These are phyloP conservation scores for Ibidorhyncha struthersii DNA, from an alignment of 2,113 vertebrate species.

Conservation along the genomic window DNA sequence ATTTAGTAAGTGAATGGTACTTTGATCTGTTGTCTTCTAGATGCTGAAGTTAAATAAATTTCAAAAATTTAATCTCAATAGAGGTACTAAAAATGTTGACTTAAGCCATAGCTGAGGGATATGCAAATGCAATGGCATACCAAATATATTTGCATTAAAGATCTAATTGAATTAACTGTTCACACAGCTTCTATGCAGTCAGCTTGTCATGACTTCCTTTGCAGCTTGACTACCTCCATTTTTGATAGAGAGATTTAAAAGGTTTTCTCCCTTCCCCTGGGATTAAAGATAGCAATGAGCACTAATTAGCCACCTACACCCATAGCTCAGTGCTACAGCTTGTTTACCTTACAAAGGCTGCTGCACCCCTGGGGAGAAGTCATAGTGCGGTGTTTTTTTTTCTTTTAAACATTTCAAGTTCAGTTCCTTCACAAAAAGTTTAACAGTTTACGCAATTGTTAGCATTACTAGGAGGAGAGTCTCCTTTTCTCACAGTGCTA, in stretches of 20 bases:
- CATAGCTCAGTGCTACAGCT: background rate
- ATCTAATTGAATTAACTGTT: constrained; percentile 12
- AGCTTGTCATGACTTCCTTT: background rate
- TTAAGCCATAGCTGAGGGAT: background rate
- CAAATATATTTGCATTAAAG: background rate
- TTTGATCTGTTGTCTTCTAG: background rate
- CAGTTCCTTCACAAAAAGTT: background rate
- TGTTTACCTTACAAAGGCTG: constrained; percentile 31
- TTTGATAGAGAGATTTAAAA: constrained; percentile 11
- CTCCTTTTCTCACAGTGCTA: background rate
- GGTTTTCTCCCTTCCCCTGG: background rate
- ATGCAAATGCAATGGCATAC: background rate
- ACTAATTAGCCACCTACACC: constrained; percentile 57
- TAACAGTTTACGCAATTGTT: background rate
- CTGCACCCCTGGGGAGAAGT: background rate
- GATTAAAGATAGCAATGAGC: constrained; percentile 4
- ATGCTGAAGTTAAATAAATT: background rate
- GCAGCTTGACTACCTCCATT: background rate
- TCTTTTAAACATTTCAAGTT: background rate
- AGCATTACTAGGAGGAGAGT: background rate
- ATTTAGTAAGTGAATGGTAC: background rate
- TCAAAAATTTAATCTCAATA: background rate
- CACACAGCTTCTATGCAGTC: background rate
- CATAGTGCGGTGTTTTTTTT: background rate
- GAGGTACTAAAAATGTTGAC: background rate